These are phyloP conservation scores for Cettia cetti DNA, from an alignment of 2,113 vertebrate genomes.

Conservation along the genomic window DNA sequence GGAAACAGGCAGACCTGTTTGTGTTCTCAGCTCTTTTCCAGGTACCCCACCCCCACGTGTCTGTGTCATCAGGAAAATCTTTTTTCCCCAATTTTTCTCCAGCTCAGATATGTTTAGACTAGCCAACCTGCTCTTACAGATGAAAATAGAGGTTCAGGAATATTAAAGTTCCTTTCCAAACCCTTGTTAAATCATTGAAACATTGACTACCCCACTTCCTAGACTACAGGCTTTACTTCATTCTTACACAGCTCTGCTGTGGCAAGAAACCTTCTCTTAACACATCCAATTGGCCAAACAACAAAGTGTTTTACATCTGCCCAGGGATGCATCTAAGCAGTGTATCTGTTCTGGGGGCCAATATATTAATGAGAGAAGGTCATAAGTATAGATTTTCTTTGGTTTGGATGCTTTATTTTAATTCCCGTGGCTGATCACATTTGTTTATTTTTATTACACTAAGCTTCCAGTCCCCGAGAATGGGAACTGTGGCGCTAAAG, in stretches of 20 bases:
- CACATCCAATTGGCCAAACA: neutral
- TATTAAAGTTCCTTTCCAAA: neutral
- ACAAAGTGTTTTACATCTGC: neutral
- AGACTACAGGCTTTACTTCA: neutral
- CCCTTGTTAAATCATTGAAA: neutral
- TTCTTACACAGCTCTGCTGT: neutral
- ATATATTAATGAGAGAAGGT: neutral
- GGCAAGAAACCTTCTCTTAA: neutral
- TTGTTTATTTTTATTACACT: slow-evolving; percentile 50
- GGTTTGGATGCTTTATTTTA: slow-evolving; percentile 13
- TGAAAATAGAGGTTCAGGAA: neutral
- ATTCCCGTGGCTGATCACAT: slow-evolving; percentile 13
- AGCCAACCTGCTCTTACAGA: neutral
- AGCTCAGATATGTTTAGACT: neutral
- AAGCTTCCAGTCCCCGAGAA: neutral
- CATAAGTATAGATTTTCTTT: neutral
- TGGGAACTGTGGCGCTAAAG: slow-evolving; percentile 14
- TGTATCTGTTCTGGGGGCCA: neutral
- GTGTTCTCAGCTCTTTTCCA: neutral
- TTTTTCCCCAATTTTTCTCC: neutral
- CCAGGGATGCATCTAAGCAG: neutral
- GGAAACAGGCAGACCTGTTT: neutral
- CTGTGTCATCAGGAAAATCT: neutral
- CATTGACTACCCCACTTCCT: neutral
- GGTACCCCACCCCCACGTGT: neutral